These are phyloP conservation scores for Muntiacus reevesi DNA, from an alignment of 2,113 vertebrate species.

Conservation along the genomic window DNA sequence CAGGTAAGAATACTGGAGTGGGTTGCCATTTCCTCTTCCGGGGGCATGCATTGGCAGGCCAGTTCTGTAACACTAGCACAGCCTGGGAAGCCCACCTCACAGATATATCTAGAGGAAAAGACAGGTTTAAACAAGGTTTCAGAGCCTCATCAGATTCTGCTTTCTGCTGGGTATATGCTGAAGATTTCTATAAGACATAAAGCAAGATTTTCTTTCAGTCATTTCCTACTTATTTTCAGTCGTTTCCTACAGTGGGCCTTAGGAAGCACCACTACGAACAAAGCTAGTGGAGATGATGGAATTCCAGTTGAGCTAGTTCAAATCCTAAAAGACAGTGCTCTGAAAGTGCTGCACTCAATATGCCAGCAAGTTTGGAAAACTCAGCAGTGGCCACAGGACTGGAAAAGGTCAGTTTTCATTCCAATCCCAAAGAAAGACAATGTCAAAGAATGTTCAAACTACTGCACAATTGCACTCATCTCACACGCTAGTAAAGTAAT, in stretches of 20 bases:
- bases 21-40: neutral
- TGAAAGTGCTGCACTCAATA: neutral
- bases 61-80: neutral
- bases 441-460: too few species aligned
- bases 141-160: neutral
- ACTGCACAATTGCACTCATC: too few species aligned
- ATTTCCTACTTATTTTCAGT: neutral
- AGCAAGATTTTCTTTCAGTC: neutral
- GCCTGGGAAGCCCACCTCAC: neutral
- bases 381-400: too few species aligned
- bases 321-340: neutral
- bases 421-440: too few species aligned
- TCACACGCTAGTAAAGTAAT: neutral
- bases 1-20: neutral
- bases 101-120: neutral
- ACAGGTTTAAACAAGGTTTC: neutral
- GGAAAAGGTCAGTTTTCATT: too few species aligned
- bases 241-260: neutral
- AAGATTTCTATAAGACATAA: neutral
- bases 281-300: neutral
- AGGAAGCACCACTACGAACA: neutral
- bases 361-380: too few species aligned
- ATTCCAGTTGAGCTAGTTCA: neutral
- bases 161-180: neutral
- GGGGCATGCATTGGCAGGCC: neutral